Percentiles rank a stretch among this genome's conserved stretches.
Evolutionary conservation across 2,888 invertebrate genomes (phyloP).

Genomic region (Pilophorus perplexus): DNA sequence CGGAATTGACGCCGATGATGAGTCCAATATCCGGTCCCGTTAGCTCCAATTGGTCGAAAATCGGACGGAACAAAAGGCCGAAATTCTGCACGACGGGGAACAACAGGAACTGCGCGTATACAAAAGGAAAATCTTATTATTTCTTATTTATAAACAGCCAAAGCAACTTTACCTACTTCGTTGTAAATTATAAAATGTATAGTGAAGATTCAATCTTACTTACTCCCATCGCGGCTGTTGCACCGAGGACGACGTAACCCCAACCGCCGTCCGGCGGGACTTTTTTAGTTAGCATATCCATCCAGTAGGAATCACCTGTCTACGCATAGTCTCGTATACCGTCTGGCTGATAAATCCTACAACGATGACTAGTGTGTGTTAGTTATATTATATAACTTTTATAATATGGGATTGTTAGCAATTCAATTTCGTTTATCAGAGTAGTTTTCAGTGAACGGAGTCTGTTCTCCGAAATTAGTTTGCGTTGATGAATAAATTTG

Average conservation of each 20-base stretch:
- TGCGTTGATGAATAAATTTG: too few species aligned
- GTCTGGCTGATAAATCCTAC: too few species aligned
- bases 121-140: not conserved
- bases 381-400: too few species aligned
- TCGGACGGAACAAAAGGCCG: conserved; percentile 64
- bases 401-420: too few species aligned
- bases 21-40: conserved; percentile 62
- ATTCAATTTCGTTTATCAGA: too few species aligned
- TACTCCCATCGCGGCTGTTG: conserved; percentile 70
- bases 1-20: conserved; percentile 65
- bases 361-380: too few species aligned
- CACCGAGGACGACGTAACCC: conserved; percentile 71
- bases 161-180: not conserved
- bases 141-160: not conserved
- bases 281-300: conserved; percentile 7
- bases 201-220: conserved; percentile 53
- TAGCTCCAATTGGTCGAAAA: conserved; percentile 59
- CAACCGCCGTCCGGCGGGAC: conserved; percentile 70
- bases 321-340: too few species aligned
- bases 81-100: conserved; percentile 65
- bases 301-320: too few species aligned
- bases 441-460: too few species aligned
- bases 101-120: conserved; percentile 1
- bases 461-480: too few species aligned
- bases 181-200: not conserved